These are phyloP conservation scores for Pipistrellus nathusii DNA, from an alignment of 2,797 vertebrate genomes.

Conservation along the genomic window DNA sequence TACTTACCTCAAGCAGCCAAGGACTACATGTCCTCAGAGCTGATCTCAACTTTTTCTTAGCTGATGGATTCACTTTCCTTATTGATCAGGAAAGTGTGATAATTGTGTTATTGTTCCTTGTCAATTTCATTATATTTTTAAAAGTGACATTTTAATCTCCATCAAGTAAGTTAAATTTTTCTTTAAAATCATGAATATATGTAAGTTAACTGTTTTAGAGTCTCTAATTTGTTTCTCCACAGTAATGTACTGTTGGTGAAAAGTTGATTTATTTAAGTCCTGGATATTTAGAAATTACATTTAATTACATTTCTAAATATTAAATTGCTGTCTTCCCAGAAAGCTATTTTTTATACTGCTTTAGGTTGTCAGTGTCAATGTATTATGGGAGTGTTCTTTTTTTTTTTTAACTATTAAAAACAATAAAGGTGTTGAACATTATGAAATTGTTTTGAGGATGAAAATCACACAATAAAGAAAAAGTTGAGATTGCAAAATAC, in stretches of 20 bases:
- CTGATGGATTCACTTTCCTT: constrained; percentile 30
- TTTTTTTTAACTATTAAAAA: constrained; percentile 29
- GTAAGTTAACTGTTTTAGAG: constrained; percentile 21
- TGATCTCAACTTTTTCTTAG: constrained; percentile 31
- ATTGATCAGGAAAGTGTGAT: constrained; percentile 64
- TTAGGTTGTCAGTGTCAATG: not conserved
- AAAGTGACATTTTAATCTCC: constrained; percentile 58
- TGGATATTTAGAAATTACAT: not conserved
- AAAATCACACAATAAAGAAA: constrained; percentile 54
- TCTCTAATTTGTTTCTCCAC: constrained; percentile 45
- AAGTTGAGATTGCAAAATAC: constrained; percentile 59
- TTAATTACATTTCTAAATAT: constrained; percentile 13
- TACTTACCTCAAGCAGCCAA: not conserved
- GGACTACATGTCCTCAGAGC: constrained; percentile 21
- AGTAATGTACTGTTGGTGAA: not conserved
- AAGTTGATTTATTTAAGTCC: constrained; percentile 44
- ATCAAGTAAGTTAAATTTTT: constrained; percentile 76
- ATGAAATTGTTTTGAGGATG: constrained; percentile 38
- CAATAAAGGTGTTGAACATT: not conserved
- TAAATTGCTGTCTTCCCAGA: not conserved
- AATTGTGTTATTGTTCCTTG: constrained; percentile 50
- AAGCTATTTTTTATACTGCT: not conserved
- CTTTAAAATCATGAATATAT: constrained; percentile 56
- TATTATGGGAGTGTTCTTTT: not conserved
- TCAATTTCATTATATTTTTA: constrained; percentile 59